Conservation (phyloP, 92 coral and sea anemone species). For the Diadumene lineata region DNA sequence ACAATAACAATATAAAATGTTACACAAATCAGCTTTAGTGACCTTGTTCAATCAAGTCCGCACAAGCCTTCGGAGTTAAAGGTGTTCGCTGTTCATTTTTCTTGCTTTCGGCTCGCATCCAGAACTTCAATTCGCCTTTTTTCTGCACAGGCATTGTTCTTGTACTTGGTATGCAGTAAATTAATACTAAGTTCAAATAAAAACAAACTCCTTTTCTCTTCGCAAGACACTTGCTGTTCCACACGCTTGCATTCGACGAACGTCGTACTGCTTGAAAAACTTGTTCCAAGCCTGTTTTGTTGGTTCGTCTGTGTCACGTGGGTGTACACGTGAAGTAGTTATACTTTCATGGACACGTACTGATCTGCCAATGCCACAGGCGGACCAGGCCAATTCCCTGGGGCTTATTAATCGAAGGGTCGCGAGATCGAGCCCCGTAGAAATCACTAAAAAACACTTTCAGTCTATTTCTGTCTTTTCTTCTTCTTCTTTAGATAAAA, state of each 20-base stretch:
- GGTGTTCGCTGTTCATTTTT: conserved; percentile 46
- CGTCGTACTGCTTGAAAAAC: background rate
- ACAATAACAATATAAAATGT: background rate
- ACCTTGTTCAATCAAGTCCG: conserved; percentile 23
- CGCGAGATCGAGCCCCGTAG: too few relatives aligned
- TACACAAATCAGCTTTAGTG: background rate
- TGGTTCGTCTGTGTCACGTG: background rate
- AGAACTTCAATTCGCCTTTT: conserved; percentile 20
- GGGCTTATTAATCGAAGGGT: too few relatives aligned
- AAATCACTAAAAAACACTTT: too few relatives aligned
- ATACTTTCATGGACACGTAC: background rate
- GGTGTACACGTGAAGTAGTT: background rate
- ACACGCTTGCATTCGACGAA: too few relatives aligned
- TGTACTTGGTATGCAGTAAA: background rate
- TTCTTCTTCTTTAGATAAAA: too few relatives aligned
- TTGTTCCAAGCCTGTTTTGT: background rate
- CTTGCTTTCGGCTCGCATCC: conserved; percentile 55
- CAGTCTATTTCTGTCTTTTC: too few relatives aligned
- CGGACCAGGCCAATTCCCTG: too few relatives aligned
- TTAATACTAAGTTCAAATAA: background rate
- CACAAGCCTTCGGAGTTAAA: conserved; percentile 40
- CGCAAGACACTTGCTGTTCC: too few relatives aligned
- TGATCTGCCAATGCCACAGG: too few relatives aligned
- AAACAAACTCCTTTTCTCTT: too few relatives aligned
- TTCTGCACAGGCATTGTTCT: conserved; percentile 1